These are phyloP conservation scores for Xenopus petersii DNA, from an alignment of 2,797 vertebrate genomes.

Conservation along the genomic window DNA sequence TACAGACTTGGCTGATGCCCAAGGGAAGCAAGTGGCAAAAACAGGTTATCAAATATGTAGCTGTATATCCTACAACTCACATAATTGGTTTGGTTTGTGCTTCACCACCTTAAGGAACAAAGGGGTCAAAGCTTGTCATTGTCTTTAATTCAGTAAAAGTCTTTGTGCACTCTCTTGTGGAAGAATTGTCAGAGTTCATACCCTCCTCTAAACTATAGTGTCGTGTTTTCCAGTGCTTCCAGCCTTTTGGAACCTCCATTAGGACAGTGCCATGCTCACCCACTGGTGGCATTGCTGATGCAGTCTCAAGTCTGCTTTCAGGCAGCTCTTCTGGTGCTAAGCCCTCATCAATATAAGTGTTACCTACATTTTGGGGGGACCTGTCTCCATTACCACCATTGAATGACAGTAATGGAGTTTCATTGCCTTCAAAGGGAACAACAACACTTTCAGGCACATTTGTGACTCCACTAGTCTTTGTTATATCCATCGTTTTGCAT, in stretches of 20 bases:
- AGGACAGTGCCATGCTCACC: conserved; percentile 54
- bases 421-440: conserved; percentile 54
- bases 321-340: conserved; percentile 25
- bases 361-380: conserved; percentile 28
- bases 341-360: conserved; percentile 49
- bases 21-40: conserved; percentile 2
- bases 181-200: conserved; percentile 57
- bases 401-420: conserved; percentile 35
- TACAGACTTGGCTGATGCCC: neutral
- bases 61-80: neutral
- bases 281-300: conserved; percentile 15
- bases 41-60: conserved; percentile 24
- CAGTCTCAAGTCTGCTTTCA: conserved; percentile 20
- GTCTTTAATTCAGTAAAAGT: conserved; percentile 43
- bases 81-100: conserved; percentile 16
- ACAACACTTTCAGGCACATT: conserved; percentile 53
- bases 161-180: conserved; percentile 45
- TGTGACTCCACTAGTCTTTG: conserved; percentile 56
- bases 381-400: conserved; percentile 43
- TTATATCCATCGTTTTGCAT: conserved; percentile 58
- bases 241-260: conserved; percentile 49
- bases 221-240: conserved; percentile 56
- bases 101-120: conserved; percentile 35
- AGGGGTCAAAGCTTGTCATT: conserved; percentile 49
- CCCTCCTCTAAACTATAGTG: conserved; percentile 52